Evolutionary conservation across 2,888 invertebrate genomes (phyloP).

Genomic region (Sphinx pinastri): DNA sequence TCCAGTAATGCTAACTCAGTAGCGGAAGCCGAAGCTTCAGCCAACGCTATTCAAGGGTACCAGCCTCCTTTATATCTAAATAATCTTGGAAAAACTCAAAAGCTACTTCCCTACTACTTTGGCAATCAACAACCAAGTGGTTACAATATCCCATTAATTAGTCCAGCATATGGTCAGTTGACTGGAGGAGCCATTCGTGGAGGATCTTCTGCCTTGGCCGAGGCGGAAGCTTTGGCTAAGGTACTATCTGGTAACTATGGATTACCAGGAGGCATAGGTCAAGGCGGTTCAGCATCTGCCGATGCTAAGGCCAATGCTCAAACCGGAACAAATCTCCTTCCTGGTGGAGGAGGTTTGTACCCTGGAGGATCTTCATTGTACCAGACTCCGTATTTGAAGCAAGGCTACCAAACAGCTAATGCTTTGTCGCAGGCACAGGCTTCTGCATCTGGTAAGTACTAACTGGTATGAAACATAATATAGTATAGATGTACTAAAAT

Average conservation of each 20-base stretch:
- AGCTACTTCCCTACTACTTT: not conserved
- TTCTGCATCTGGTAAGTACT: constrained; percentile 5
- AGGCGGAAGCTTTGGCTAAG: constrained; percentile 10
- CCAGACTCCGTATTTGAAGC: constrained; percentile 7
- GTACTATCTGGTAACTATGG: not conserved
- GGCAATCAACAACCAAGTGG: not conserved
- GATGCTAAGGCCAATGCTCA: constrained; percentile 16
- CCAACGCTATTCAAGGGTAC: not conserved
- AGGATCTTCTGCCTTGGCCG: constrained; percentile 3
- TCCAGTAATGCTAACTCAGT: not conserved
- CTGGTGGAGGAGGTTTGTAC: not conserved
- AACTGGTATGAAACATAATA: not conserved
- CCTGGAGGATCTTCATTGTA: not conserved
- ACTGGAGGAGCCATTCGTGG: not conserved
- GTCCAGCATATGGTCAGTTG: not conserved
- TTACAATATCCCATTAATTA: not conserved
- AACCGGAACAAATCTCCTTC: no score
- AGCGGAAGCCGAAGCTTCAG: not conserved
- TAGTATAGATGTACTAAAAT: not conserved
- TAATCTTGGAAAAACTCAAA: not conserved
- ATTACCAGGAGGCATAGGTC: not conserved
- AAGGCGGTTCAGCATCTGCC: not conserved
- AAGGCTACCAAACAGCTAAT: not conserved
- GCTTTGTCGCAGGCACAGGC: constrained; percentile 2
- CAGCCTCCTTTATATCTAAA: not conserved